Evolutionary conservation across 1,140 invertebrate genomes (phyloP).

Genomic region (Musca vetustissima): DNA sequence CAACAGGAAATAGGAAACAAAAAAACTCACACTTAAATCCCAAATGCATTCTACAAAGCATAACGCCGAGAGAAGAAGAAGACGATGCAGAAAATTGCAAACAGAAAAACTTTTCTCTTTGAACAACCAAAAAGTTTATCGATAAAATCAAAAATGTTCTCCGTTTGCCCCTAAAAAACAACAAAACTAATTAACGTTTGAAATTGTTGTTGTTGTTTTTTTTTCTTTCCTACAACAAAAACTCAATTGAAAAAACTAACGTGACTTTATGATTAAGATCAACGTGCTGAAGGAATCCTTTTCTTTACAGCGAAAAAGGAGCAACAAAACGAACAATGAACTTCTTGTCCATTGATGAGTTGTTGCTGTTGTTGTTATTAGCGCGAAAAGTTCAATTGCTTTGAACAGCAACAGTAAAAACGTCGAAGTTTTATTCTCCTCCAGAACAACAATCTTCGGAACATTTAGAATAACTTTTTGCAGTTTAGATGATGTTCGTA

Average conservation of each 20-base stretch:
- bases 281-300: neutral
- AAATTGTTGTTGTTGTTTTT: neutral
- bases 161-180: neutral
- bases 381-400: too few species aligned
- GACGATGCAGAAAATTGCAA: neutral
- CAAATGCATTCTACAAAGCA: too few species aligned
- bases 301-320: neutral
- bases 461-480: neutral
- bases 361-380: too few species aligned
- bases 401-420: neutral
- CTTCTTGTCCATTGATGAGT: neutral
- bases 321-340: neutral
- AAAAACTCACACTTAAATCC: neutral
- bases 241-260: constrained; percentile 17
- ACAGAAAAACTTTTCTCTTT: constrained; percentile 17
- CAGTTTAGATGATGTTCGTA: neutral
- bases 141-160: constrained; percentile 21
- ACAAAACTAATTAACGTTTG: constrained; percentile 22
- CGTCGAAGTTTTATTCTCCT: constrained; percentile 37
- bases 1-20: neutral
- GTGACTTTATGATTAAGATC: constrained; percentile 18
- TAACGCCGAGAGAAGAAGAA: too few species aligned
- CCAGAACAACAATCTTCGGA: constrained; percentile 39
- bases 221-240: neutral
- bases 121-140: neutral